A percentile compares a stretch with the other conserved stretches of the same genome.
Evolutionary conservation across 2,113 vertebrate species (phyloP).

Genomic region (Catharus bicknelli): DNA sequence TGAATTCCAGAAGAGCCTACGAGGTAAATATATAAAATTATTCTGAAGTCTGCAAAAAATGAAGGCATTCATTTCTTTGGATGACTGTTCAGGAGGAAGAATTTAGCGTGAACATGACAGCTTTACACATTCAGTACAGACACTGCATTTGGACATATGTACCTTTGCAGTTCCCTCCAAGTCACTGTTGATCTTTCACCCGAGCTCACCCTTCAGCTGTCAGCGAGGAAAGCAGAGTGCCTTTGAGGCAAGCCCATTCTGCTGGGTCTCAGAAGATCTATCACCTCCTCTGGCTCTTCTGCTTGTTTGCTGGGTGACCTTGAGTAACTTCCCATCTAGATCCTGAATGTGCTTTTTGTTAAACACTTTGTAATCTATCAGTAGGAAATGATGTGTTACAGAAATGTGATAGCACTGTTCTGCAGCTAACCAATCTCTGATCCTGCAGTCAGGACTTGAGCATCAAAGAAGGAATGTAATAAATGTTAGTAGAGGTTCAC

Average conservation of each 20-base stretch:
- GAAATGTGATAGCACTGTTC: neutral
- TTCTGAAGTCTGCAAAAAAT: slow-evolving; percentile 46
- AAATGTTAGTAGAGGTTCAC: neutral
- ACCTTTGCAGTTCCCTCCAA: neutral
- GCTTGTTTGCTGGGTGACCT: neutral
- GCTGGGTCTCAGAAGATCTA: neutral
- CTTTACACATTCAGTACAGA: neutral
- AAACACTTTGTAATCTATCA: neutral
- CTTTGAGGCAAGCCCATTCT: neutral
- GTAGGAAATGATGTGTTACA: neutral
- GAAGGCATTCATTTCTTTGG: slow-evolving; percentile 5
- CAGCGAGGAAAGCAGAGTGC: neutral
- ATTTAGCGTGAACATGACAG: neutral
- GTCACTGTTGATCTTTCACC: neutral
- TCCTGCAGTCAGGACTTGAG: neutral
- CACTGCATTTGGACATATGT: neutral
- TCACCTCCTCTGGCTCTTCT: neutral
- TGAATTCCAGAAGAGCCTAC: slow-evolving; percentile 40
- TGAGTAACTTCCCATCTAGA: neutral
- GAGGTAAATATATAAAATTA: slow-evolving; percentile 60
- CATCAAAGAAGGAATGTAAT: neutral
- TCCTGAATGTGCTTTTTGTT: neutral
- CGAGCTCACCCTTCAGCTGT: neutral
- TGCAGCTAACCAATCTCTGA: neutral
- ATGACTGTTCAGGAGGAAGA: neutral